phyloP scores from a whole-genome alignment of 53 echinoderm and acorn worm genomes.

The Echinarachnius parma region DNA sequence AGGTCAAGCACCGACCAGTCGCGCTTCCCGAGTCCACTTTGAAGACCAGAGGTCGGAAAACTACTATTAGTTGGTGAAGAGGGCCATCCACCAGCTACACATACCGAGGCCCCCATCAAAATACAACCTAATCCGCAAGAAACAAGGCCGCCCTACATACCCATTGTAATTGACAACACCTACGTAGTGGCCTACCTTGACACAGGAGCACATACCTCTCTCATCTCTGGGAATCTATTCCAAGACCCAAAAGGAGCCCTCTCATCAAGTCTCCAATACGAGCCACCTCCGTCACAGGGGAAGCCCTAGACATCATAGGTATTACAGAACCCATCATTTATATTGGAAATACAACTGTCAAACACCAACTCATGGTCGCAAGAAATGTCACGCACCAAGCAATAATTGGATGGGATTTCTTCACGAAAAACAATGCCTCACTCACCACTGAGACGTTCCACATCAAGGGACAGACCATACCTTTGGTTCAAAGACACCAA shows the following conservation, averaged over 20 bases:
- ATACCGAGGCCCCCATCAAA: neutral
- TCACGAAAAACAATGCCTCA: neutral
- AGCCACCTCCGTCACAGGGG: neutral
- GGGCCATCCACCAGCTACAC: constrained; percentile 13
- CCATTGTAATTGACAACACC: constrained; percentile 7
- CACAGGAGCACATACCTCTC: constrained; percentile 26
- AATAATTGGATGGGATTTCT: neutral
- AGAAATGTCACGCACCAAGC: neutral
- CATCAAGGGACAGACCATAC: neutral
- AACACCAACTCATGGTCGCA: neutral
- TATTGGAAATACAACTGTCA: neutral
- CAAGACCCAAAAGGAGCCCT: neutral
- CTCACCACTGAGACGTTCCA: neutral
- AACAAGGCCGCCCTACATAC: constrained; percentile 15
- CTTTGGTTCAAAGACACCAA: neutral
- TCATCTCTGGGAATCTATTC: constrained; percentile 15
- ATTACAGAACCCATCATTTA: neutral
- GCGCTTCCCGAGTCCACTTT: constrained; percentile 21
- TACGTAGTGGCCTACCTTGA: constrained; percentile 22
- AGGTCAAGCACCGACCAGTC: too few species aligned
- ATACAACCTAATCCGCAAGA: too few species aligned
- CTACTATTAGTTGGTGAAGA: constrained; percentile 16
- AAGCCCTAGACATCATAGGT: neutral
- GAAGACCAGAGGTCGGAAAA: constrained; percentile 24
- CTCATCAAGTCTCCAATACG: neutral